Conservation (phyloP, 2,113 vertebrate genomes). For the Cairina moschata region DNA sequence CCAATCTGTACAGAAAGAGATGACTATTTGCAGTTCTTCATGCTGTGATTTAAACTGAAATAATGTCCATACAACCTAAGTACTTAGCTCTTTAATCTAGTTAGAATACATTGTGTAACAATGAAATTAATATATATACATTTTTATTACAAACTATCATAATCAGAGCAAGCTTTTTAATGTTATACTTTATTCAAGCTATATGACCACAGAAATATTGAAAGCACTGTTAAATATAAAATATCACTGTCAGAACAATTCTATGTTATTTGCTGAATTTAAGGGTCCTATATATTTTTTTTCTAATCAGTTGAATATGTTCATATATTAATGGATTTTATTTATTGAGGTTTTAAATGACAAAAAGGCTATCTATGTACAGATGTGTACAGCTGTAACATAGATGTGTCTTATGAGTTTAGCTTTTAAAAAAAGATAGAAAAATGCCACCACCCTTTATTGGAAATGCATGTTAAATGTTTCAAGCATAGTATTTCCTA, state of each 20-base stretch:
- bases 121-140: background rate
- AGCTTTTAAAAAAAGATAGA: slow-evolving; percentile 22
- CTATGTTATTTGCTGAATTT: slow-evolving; percentile 3
- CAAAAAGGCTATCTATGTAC: background rate
- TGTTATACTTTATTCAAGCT: background rate
- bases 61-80: background rate
- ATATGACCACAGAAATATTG: background rate
- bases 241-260: slow-evolving; percentile 22
- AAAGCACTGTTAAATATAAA: background rate
- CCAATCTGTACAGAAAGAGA: background rate
- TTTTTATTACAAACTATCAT: background rate
- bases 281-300: background rate
- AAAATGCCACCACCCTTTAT: background rate
- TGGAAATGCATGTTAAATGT: background rate
- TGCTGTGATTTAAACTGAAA: background rate
- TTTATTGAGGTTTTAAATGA: slow-evolving; percentile 47
- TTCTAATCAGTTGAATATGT: slow-evolving; percentile 10
- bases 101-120: background rate
- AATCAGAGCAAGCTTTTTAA: background rate
- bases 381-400: slow-evolving; percentile 5
- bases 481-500: background rate
- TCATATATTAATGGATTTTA: slow-evolving; percentile 34
- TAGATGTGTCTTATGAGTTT: background rate
- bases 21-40: background rate
- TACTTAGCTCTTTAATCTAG: background rate